Evolutionary conservation across 2,888 invertebrate genomes (phyloP), one percentile per base, ranked within the genome.

Genomic region (Amblyteles armatorius): DNA sequence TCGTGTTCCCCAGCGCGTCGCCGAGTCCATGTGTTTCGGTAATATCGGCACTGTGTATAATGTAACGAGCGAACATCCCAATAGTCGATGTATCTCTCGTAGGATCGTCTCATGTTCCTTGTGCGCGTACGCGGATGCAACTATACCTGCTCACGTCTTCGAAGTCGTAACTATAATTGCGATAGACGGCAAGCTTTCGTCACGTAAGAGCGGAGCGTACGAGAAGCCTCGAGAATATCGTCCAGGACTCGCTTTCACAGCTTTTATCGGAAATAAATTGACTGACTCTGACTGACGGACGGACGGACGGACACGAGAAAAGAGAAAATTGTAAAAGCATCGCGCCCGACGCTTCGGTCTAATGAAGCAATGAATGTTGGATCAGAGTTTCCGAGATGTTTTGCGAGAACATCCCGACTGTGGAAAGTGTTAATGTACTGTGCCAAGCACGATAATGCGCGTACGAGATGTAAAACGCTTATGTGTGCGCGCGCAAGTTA

Each of bases 41-140:
- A 29, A 36, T 36, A 13, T 13, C 29, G 63, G 3, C 13, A 29
- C 6, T 11, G 36, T 63, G n/a, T 36, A 63, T 29, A 33, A n/a
- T n/a, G 63, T n/a, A 33, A 63, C 63, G 48, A 48, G 69, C 60
- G 63, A 63, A 63, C 63, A 67, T 57, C 33, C 7, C 44, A 50
- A 82, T 82, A 57, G 44, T 48, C 26, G 2, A 82, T 82, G 82
- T 82, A 82, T 82, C 82, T 78, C 72, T 48, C 82, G 82, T 82
- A 82, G 72, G 78, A 82, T 82, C 82, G 44, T 67, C 69, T 19
- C 3, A 52, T 68, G 78, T 57, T 57, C 78, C 82, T 78, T 67
- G 60, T 67, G 22, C n/a, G 57, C 63, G 29, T 63, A 36, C n/a
- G 36, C 44, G 40, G 57, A 36, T 19, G 4, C 33, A 36, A 55